Base-by-base conservation (phyloP, 30 jellyfish, hydroid and myxozoan genomes). In the Clytia hemisphaerica region DNA sequence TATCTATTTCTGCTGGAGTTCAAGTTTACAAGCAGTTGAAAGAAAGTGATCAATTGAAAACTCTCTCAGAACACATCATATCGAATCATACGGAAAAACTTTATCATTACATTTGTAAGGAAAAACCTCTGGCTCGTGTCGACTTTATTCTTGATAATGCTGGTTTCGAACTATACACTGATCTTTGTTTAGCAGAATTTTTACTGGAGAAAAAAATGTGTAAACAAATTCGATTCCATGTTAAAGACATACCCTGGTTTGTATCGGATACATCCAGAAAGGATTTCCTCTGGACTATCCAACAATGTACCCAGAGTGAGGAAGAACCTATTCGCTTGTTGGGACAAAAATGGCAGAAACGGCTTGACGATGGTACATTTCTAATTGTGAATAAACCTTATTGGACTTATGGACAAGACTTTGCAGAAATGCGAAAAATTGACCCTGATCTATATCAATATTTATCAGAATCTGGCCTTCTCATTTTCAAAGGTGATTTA, bases 181-280 rank as follows among this genome's bases (percentile, higher is more conserved):
- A 90, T 79, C 75, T 90, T 2, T 90, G 98, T 66, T 78, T 90
- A n/a, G 95, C 94, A 2, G 95, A 82, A 26, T 90, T 81, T 59
- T 27, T 90, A 42, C 62, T 90, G 25, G 93, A 83, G 47, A 75
- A 72, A 53, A 77, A 83, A 53, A 73, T 90, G 36, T 81, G 86
- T 65, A 86, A 82, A 24, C 58, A 69, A 12, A 94, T 82, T 18
- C 45, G 76, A 36, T 81, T 90, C 57, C 95, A 81, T 63, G 98
- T 90, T n/a, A 90, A 90, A 83, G 54, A 75, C 38, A 90, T 79
- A 15, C 98, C 98, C 2, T 90, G 98, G 98, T 90, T 90, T 73
- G 98, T 90, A 31, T 90, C 98, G 12, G 98, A 90, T 34, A 67
- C 92, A 4, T 38, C 91, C 29, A 72, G 51, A 42, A 33, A 37